Evolutionary conservation across 2,797 vertebrate genomes (phyloP).

Genomic region (Syngnathus acus): DNA sequence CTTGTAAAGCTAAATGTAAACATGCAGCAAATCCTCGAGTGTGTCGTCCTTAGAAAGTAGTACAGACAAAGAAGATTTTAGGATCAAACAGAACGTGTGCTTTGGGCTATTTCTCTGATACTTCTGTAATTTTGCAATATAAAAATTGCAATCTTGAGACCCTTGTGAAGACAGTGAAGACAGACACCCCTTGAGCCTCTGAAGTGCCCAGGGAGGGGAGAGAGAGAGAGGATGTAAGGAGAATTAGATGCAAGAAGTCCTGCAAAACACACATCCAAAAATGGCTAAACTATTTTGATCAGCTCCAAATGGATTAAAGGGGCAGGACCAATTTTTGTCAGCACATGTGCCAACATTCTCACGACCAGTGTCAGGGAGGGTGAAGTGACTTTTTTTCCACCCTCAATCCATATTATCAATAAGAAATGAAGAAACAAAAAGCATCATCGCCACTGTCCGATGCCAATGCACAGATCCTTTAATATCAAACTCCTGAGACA

Average conservation of each 20-base stretch:
- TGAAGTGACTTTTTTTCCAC: not conserved
- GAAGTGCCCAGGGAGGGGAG: slow-evolving; percentile 30
- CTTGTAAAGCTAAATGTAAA: slow-evolving; percentile 47
- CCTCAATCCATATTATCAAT: not conserved
- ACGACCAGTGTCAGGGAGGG: not conserved
- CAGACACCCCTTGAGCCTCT: slow-evolving; percentile 37
- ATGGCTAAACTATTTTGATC: slow-evolving; percentile 81
- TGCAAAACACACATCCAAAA: slow-evolving; percentile 70
- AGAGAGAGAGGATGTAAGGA: slow-evolving; percentile 24
- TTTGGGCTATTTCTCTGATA: slow-evolving; percentile 15
- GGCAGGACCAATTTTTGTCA: slow-evolving; percentile 22
- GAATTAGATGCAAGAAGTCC: slow-evolving; percentile 46
- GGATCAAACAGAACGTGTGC: slow-evolving; percentile 15
- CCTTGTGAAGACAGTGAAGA: slow-evolving; percentile 28
- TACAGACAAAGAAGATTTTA: slow-evolving; percentile 8
- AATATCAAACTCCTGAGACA: not conserved
- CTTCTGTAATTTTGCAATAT: not conserved
- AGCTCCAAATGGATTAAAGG: slow-evolving; percentile 37
- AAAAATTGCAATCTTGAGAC: not conserved
- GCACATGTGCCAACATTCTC: not conserved
- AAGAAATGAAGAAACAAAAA: not conserved
- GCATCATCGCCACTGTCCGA: not conserved
- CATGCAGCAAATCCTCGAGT: slow-evolving; percentile 37
- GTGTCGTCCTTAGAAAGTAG: slow-evolving; percentile 1
- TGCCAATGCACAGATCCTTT: not conserved